Percentiles rank a stretch among this genome's conserved stretches.
phyloP scores from a whole-genome alignment of 2,888 invertebrate genomes.

The Zelleria hepariella region DNA sequence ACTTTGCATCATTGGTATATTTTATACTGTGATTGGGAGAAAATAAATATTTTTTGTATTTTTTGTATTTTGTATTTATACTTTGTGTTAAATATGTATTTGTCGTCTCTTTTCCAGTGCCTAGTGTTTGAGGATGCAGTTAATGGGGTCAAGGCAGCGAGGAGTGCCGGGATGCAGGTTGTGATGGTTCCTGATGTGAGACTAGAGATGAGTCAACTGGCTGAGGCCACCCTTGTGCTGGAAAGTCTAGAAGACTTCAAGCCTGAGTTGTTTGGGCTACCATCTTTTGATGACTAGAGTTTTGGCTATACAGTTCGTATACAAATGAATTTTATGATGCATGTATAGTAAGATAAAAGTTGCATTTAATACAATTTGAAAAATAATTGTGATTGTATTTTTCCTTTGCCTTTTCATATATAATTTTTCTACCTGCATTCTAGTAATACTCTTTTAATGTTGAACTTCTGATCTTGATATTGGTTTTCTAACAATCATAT shows the following conservation, averaged over 20 bases:
- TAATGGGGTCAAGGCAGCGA: constrained; percentile 86
- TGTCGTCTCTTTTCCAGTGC: constrained; percentile 59
- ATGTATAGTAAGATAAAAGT: too few relatives aligned
- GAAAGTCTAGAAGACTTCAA: constrained; percentile 82
- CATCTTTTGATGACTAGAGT: constrained; percentile 11
- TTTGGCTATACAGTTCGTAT: not conserved
- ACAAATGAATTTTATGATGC: not conserved
- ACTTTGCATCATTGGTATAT: too few relatives aligned
- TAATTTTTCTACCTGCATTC: too few relatives aligned
- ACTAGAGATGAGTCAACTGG: constrained; percentile 31
- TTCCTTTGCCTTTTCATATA: too few relatives aligned
- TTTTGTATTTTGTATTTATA: too few relatives aligned
- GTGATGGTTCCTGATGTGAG: constrained; percentile 82
- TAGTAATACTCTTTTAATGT: too few relatives aligned
- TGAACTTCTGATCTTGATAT: too few relatives aligned
- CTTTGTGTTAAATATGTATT: too few relatives aligned
- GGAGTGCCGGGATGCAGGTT: constrained; percentile 87
- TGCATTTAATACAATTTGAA: not conserved
- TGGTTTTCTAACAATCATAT: too few relatives aligned
- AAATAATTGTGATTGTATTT: too few relatives aligned
- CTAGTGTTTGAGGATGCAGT: constrained; percentile 94
- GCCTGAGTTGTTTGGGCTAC: constrained; percentile 88
- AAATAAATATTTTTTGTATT: too few relatives aligned
- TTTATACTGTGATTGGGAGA: too few relatives aligned
- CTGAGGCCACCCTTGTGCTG: constrained; percentile 77